Evolutionary conservation across 2,797 vertebrate genomes (phyloP).

Genomic region (Alosa sapidissima): DNA sequence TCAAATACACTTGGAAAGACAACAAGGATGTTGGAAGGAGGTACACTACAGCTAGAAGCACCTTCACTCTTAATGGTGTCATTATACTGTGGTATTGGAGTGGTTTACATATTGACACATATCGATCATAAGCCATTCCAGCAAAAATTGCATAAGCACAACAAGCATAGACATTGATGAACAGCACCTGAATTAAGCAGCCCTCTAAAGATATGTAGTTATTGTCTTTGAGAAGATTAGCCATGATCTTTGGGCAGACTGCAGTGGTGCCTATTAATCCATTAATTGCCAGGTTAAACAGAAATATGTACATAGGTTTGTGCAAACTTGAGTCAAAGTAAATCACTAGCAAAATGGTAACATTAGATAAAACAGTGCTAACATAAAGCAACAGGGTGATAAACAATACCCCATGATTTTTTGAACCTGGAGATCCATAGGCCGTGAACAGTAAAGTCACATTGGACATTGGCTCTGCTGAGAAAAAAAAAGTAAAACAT

Average conservation of each 20-base stretch:
- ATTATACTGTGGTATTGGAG: conserved; percentile 64
- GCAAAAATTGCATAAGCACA: conserved; percentile 59
- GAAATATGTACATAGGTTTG: conserved; percentile 63
- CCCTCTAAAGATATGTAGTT: conserved; percentile 44
- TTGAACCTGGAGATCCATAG: conserved; percentile 52
- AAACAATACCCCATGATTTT: conserved; percentile 49
- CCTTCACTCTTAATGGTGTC: conserved; percentile 52
- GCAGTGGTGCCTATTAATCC: conserved; percentile 56
- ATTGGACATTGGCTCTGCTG: conserved; percentile 36
- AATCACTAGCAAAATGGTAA: conserved; percentile 55
- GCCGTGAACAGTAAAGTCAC: conserved; percentile 50
- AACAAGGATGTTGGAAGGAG: conserved; percentile 38
- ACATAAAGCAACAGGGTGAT: conserved; percentile 50
- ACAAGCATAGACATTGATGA: conserved; percentile 51
- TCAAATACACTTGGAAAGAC: conserved; percentile 53
- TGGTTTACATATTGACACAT: conserved; percentile 65
- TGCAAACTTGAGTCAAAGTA: conserved; percentile 55
- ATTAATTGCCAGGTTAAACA: conserved; percentile 59
- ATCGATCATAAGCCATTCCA: conserved; percentile 68
- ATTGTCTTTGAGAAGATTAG: conserved; percentile 46
- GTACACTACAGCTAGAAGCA: conserved; percentile 52
- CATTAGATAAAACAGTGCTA: conserved; percentile 52
- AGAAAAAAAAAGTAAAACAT: background rate
- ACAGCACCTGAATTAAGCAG: conserved; percentile 63
- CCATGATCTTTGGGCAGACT: conserved; percentile 58